Evolutionary conservation across 2,888 invertebrate genomes (phyloP), one percentile per base, ranked within the genome.

Genomic region (Cephus sareptanus): DNA sequence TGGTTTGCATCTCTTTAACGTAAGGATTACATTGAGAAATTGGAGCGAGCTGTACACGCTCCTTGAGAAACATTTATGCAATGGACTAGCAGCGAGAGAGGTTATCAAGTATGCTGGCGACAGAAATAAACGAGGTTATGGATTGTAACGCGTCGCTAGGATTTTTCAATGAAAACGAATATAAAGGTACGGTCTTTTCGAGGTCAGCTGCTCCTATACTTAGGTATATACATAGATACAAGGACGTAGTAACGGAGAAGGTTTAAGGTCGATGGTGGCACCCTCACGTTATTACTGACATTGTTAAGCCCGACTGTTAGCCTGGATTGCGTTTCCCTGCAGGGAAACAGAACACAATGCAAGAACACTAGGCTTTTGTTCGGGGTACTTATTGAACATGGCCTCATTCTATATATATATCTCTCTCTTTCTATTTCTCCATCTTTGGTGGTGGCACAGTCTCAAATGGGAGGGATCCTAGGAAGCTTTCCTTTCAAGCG

Each of bases 351-450:
- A 34, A 71, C 23, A 71, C 71, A 71, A 71, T 33, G 71, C 71
- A 31, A 31, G 71, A 71, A 71, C 71, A 71, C 71, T 71, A 15
- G 71, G 71, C 71, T 71, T 71, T 71, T 71, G 71, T 71, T 71
- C 71, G 33, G 31, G 71, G 56, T 23, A 56, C 56, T 56, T 23
- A 56, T 56, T 23, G 56, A 56, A 56, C 56, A 56, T 56, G 56
- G 56, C 56, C 56, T 56, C 23, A 15, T 56, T 56, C 56, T 56
- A 37, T 35, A 35, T 40, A 35, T 40, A 40, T 15, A 15, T 23
- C 6, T 40, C 40, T 56, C 56, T 23, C 56, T 56, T 23, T 56
- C 23, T 56, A 23, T 56, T 56, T 23, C 56, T 56, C 23, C 23
- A 56, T 23, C 56, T 56, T 56, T 23, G 23, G 9, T 23, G 56